phyloP scores from a whole-genome alignment of 1,140 invertebrate genomes.

The Hypsibius dujardini region DNA sequence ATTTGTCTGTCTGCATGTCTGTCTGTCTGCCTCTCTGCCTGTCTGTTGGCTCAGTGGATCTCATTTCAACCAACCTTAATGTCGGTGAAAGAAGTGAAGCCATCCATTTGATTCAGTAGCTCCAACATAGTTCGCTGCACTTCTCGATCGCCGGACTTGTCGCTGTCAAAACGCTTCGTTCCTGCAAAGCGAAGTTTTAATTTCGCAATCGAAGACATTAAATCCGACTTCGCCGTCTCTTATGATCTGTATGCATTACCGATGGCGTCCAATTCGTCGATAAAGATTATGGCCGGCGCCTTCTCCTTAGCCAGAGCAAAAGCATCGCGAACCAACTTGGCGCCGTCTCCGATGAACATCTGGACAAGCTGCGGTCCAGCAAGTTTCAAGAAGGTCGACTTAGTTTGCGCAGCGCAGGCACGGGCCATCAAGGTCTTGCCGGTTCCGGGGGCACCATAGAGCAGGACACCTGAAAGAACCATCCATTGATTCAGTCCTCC shows the following conservation, averaged over 20 bases:
- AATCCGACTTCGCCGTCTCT: not conserved
- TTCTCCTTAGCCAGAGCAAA: conserved; percentile 98
- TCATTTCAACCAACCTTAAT: too few relatives aligned
- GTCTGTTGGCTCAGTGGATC: too few relatives aligned
- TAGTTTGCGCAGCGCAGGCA: conserved; percentile 96
- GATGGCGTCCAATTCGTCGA: conserved; percentile 98
- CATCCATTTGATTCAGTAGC: conserved; percentile 90
- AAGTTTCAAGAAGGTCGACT: conserved; percentile 84
- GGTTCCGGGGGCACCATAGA: conserved; percentile 81
- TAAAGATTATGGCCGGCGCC: conserved; percentile 96
- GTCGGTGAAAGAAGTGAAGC: conserved; percentile 90
- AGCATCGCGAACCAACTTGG: conserved; percentile 92
- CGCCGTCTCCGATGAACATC: conserved; percentile 97
- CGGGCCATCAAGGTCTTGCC: conserved; percentile 87
- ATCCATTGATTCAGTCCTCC: too few relatives aligned
- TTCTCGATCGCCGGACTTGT: conserved; percentile 96
- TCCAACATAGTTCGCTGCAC: conserved; percentile 99
- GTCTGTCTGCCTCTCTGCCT: too few relatives aligned
- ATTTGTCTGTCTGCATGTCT: too few relatives aligned
- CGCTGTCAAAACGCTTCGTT: conserved; percentile 95
- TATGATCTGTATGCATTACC: conserved; percentile 42
- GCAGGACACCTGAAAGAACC: conserved; percentile 57
- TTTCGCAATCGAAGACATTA: conserved; percentile 18
- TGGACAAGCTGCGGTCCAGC: conserved; percentile 98
- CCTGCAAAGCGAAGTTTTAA: conserved; percentile 32